Conservation (phyloP, 2,113 vertebrate species). For the Atrichornis clamosus region DNA sequence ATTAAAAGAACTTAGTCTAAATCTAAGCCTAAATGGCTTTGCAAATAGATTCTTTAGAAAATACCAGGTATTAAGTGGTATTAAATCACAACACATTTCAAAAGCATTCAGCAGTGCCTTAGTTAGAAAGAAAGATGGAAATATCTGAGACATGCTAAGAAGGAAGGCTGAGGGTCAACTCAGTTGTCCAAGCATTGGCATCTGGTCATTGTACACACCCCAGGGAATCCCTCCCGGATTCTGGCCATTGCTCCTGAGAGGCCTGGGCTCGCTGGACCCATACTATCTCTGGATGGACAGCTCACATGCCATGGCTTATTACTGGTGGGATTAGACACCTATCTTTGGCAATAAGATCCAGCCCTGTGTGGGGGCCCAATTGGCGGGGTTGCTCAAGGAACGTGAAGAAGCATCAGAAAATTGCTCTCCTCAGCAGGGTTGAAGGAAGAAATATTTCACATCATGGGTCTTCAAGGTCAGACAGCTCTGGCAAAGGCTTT, state of each 20-base stretch:
- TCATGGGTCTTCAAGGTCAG: not conserved
- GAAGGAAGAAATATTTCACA: not conserved
- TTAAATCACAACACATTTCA: not conserved
- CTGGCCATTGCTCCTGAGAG: not conserved
- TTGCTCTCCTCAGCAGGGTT: not conserved
- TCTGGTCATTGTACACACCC: not conserved
- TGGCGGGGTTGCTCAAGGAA: not conserved
- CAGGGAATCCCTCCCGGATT: not conserved
- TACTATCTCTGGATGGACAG: too few species aligned
- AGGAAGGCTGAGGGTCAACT: not conserved
- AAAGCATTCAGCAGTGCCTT: not conserved
- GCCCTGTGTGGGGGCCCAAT: not conserved
- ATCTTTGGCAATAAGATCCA: not conserved
- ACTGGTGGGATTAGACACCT: not conserved
- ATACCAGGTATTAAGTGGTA: not conserved
- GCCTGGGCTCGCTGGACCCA: not conserved
- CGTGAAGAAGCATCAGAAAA: not conserved
- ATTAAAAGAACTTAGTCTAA: not conserved
- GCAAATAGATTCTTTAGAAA: not conserved
- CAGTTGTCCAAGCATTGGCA: not conserved
- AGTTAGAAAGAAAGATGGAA: not conserved
- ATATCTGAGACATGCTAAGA: not conserved
- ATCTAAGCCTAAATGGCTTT: not conserved
- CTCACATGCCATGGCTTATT: not conserved
- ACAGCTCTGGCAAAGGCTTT: not conserved